These are phyloP conservation scores for Pararge aegeria DNA, from an alignment of 1,140 invertebrate genomes.

Conservation along the genomic window DNA sequence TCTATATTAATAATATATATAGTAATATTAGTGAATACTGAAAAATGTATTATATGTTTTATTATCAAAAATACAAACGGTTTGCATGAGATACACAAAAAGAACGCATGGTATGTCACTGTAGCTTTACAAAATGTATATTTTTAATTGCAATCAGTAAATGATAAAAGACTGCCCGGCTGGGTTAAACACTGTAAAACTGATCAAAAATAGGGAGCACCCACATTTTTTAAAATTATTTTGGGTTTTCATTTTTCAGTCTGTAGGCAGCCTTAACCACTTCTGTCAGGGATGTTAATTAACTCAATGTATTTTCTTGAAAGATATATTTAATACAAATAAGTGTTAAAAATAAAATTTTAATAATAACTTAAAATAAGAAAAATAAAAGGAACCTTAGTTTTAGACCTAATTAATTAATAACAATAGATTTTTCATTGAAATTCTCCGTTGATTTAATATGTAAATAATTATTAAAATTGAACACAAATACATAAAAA, in stretches of 20 bases:
- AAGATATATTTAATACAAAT: not conserved
- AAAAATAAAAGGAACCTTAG: slow-evolving; percentile 8
- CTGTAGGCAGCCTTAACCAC: not conserved
- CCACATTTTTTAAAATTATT: no score
- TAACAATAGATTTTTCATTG: not conserved
- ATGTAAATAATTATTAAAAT: not conserved
- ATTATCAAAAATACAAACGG: no score
- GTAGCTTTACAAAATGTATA: not conserved
- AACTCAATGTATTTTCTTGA: no score
- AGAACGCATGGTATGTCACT: not conserved
- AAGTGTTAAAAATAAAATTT: not conserved
- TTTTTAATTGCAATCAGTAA: no score
- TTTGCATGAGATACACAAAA: no score
- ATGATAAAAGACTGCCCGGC: no score
- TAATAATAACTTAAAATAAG: slow-evolving; percentile 2
- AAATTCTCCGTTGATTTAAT: not conserved
- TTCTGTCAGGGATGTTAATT: no score
- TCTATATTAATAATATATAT: no score
- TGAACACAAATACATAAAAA: slow-evolving; percentile 14
- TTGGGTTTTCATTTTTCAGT: not conserved
- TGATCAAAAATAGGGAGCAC: no score
- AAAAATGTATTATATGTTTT: no score
- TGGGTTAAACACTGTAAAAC: no score
- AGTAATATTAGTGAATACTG: no score
- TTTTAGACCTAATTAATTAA: not conserved